Conservation (phyloP, 2,888 invertebrate genomes). For the Lasioglossum lativentre region DNA sequence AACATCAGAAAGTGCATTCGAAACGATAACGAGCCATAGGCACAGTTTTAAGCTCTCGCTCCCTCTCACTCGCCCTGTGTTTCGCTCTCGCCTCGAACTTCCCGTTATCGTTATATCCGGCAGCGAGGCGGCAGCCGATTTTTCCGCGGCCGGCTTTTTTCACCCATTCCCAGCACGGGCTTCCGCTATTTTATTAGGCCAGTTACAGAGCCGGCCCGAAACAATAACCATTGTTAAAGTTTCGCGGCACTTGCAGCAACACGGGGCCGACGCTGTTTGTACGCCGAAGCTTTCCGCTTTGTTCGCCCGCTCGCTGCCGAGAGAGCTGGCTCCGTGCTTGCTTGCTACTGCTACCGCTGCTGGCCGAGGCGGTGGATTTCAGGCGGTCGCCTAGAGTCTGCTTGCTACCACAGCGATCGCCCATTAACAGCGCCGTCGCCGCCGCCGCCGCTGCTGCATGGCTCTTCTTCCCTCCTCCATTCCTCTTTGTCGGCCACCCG, state of each 20-base stretch:
- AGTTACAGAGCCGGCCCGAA: slow-evolving; percentile 54
- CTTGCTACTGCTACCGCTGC: neutral
- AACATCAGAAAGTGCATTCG: slow-evolving; percentile 36
- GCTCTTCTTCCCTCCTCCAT: neutral
- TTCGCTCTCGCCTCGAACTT: slow-evolving; percentile 15
- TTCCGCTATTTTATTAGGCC: slow-evolving; percentile 68
- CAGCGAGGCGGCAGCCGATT: slow-evolving; percentile 27
- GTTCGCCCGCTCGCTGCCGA: slow-evolving; percentile 30
- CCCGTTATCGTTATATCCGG: slow-evolving; percentile 21
- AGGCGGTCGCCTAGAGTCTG: slow-evolving; percentile 14
- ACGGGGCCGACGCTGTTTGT: slow-evolving; percentile 54
- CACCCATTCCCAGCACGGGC: slow-evolving; percentile 34
- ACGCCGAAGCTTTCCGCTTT: slow-evolving; percentile 57
- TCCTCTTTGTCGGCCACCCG: neutral
- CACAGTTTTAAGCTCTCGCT: slow-evolving; percentile 24
- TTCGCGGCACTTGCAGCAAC: slow-evolving; percentile 53
- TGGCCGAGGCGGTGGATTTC: slow-evolving; percentile 33
- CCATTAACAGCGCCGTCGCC: slow-evolving; percentile 16
- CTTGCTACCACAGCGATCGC: slow-evolving; percentile 25
- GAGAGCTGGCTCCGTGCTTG: neutral
- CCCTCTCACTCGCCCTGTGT: neutral
- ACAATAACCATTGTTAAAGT: slow-evolving; percentile 73
- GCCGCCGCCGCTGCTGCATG: neutral
- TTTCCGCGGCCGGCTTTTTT: slow-evolving; percentile 30
- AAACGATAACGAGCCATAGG: slow-evolving; percentile 50